phyloP scores from a whole-genome alignment of 2,888 invertebrate species.

The Macrosoma leucophasiata region DNA sequence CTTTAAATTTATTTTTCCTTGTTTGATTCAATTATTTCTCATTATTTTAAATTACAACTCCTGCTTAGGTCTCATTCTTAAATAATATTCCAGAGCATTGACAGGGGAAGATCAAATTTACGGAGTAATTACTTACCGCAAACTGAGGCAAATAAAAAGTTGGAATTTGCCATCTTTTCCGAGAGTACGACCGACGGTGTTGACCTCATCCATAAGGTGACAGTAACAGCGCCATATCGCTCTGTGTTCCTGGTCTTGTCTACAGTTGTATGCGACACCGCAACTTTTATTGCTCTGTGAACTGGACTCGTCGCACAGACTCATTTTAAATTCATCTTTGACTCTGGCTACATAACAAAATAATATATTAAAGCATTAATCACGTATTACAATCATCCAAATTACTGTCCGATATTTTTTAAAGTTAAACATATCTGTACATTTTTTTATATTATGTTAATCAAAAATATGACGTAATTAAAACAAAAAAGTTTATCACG shows the following conservation, averaged over 20 bases:
- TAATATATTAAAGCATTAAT: slow-evolving; percentile 27
- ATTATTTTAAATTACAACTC: too few species aligned
- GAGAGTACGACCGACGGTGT: slow-evolving; percentile 84
- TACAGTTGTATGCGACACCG: slow-evolving; percentile 57
- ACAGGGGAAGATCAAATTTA: too few species aligned
- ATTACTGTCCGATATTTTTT: too few species aligned
- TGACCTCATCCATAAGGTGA: slow-evolving; percentile 92
- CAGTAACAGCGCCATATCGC: slow-evolving; percentile 92
- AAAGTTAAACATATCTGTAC: too few species aligned
- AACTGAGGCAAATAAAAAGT: slow-evolving; percentile 94
- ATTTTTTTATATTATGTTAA: too few species aligned
- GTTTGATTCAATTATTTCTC: too few species aligned
- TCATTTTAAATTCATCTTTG: slow-evolving; percentile 87
- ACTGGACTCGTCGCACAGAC: slow-evolving; percentile 77
- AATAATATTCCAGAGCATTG: too few species aligned
- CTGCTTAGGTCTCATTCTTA: too few species aligned
- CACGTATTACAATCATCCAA: slow-evolving; percentile 46
- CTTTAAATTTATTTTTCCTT: too few species aligned
- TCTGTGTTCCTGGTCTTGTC: slow-evolving; percentile 74
- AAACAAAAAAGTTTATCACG: neutral
- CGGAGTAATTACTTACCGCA: slow-evolving; percentile 80
- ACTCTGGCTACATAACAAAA: slow-evolving; percentile 77
- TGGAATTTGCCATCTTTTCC: slow-evolving; percentile 99
- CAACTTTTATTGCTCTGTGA: slow-evolving; percentile 47
- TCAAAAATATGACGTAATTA: too few species aligned